Conservation (phyloP, 37 sponge, comb jelly and placozoan genomes). For the Crambe crambe region DNA sequence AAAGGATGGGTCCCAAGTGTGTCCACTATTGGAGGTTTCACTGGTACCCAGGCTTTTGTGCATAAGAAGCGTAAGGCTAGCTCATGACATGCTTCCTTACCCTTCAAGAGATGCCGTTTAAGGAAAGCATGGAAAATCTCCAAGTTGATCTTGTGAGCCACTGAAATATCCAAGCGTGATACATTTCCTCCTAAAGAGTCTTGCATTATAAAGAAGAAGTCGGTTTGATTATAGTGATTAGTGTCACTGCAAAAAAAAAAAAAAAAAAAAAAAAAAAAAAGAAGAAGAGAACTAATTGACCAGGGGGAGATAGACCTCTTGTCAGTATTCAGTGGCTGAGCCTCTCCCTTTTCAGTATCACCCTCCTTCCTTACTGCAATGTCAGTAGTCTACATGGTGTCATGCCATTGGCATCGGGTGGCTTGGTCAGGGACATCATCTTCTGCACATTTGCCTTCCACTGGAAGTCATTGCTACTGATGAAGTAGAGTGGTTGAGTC, state of each 20-base stretch:
- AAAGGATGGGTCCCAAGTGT: too few species aligned
- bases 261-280: too few species aligned
- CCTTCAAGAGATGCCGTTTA: conserved; percentile 57
- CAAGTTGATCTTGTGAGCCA: conserved; percentile 47
- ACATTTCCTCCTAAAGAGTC: neutral
- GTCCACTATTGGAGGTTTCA: too few species aligned
- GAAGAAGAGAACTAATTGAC: too few species aligned
- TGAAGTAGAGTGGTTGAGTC: conserved; percentile 66
- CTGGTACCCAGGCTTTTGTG: too few species aligned
- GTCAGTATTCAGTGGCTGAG: too few species aligned
- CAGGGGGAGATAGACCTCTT: too few species aligned
- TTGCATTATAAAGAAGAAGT: conserved; percentile 17
- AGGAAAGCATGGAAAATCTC: conserved; percentile 65
- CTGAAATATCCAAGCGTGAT: conserved; percentile 12
- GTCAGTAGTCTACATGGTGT: conserved; percentile 33
- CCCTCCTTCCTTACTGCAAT: conserved; percentile 36
- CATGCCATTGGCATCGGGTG: conserved; percentile 40
- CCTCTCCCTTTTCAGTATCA: neutral
- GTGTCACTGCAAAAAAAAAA: conserved; percentile 54
- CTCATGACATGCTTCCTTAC: too few species aligned
- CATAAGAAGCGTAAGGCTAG: too few species aligned
- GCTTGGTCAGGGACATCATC: conserved; percentile 50
- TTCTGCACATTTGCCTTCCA: conserved; percentile 51
- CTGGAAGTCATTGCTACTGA: conserved; percentile 67
- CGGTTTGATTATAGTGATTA: conserved; percentile 56